These are phyloP conservation scores for Metellina segmentata DNA, from an alignment of 2,888 invertebrate genomes.

Conservation along the genomic window DNA sequence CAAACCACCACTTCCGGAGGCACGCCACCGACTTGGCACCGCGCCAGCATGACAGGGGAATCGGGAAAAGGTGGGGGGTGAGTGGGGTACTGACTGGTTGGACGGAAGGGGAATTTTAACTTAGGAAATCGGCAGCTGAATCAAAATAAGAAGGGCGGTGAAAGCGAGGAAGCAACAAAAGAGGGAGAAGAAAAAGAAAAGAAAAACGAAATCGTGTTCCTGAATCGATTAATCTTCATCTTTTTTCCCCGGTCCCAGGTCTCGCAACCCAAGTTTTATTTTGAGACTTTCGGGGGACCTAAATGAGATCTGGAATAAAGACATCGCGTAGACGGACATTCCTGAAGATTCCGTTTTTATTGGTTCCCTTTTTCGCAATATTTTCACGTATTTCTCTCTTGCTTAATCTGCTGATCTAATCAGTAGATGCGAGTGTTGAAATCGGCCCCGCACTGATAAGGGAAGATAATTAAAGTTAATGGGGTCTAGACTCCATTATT, in stretches of 20 bases:
- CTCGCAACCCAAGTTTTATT: constrained; percentile 38
- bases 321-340: background rate
- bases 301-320: constrained; percentile 48
- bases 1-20: constrained; percentile 45
- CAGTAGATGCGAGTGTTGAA: background rate
- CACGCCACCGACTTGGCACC: constrained; percentile 32
- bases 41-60: constrained; percentile 38
- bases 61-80: background rate
- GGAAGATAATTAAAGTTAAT: background rate
- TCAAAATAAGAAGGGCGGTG: constrained; percentile 50
- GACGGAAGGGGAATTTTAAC: constrained; percentile 31
- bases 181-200: constrained; percentile 9
- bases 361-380: background rate
- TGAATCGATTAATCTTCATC: constrained; percentile 65
- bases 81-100: no score
- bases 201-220: constrained; percentile 44
- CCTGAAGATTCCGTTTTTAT: background rate
- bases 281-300: constrained; percentile 22
- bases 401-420: background rate
- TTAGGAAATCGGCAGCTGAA: constrained; percentile 49
- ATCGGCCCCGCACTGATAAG: background rate
- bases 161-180: background rate
- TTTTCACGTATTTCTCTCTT: background rate
- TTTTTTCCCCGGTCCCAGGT: constrained; percentile 58
- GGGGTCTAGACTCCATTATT: background rate